Evolutionary conservation across 2,888 invertebrate species (phyloP).

Genomic region (Sinopyrophorus schimmeli): DNA sequence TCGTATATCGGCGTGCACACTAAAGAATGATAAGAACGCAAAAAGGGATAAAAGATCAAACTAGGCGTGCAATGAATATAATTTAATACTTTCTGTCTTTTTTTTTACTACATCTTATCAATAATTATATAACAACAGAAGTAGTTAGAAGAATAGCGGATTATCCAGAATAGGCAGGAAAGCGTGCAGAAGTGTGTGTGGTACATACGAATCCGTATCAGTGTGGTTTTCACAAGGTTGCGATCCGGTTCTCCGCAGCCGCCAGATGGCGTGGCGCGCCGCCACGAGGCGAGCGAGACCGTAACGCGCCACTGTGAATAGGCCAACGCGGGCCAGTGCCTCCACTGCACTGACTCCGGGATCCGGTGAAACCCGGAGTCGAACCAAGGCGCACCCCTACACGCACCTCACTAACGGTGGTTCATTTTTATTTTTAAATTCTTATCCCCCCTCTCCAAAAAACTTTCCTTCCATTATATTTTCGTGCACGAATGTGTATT

Average conservation of each 20-base stretch:
- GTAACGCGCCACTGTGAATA: conserved; percentile 67
- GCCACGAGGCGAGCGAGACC: conserved; percentile 72
- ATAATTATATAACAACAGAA: conserved; percentile 3
- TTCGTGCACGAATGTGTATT: conserved; percentile 16
- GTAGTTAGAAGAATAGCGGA: conserved; percentile 7
- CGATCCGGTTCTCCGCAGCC: conserved; percentile 59
- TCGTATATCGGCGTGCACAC: too few species aligned
- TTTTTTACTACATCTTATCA: too few species aligned
- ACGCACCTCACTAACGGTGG: conserved; percentile 33
- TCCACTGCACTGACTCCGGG: conserved; percentile 45
- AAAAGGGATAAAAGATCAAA: too few species aligned
- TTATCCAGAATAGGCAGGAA: too few species aligned
- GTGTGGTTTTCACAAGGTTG: conserved; percentile 50
- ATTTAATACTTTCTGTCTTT: too few species aligned
- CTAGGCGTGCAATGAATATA: too few species aligned
- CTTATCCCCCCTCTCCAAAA: conserved; percentile 20
- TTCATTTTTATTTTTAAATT: conserved; percentile 16
- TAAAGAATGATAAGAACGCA: too few species aligned
- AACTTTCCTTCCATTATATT: conserved; percentile 17
- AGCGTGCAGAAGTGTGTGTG: conserved; percentile 23
- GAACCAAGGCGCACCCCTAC: conserved; percentile 33
- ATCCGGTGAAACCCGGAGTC: conserved; percentile 26
- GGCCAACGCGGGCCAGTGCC: conserved; percentile 45
- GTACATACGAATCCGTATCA: conserved; percentile 56
- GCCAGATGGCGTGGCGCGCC: conserved; percentile 73